Conservation (phyloP, 2,113 vertebrate genomes). For the Vulpes vulpes region DNA sequence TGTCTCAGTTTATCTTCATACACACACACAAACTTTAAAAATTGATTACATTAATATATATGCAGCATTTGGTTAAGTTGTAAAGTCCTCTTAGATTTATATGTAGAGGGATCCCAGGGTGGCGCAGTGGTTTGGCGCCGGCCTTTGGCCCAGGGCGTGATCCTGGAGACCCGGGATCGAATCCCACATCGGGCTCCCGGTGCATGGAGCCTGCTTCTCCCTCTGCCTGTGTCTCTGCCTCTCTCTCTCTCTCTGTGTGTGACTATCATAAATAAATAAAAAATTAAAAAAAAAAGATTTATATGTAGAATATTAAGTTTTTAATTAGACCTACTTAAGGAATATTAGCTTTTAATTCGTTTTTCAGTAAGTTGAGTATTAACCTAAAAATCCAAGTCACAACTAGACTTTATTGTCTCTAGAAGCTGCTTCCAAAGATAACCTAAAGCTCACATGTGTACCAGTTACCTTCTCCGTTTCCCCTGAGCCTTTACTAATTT, state of each 20-base stretch:
- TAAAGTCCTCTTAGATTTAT: neutral
- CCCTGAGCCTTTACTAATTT: neutral
- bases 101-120: too few species aligned
- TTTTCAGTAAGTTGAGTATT: conserved; percentile 10
- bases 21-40: neutral
- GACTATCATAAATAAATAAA: too few species aligned
- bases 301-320: neutral
- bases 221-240: too few species aligned
- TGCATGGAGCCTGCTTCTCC: too few species aligned
- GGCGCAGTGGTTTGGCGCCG: too few species aligned
- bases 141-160: too few species aligned
- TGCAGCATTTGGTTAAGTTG: neutral
- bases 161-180: too few species aligned
- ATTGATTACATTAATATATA: neutral
- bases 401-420: neutral
- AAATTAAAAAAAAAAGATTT: too few species aligned
- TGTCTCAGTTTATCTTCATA: neutral
- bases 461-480: neutral
- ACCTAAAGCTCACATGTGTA: neutral
- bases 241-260: too few species aligned
- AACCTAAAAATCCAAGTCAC: neutral
- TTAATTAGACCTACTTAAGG: neutral
- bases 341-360: conserved; percentile 1
- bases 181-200: too few species aligned
- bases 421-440: neutral